Evolutionary conservation across 2,797 vertebrate genomes (phyloP).

Genomic region (Sphenopsis melanotis): DNA sequence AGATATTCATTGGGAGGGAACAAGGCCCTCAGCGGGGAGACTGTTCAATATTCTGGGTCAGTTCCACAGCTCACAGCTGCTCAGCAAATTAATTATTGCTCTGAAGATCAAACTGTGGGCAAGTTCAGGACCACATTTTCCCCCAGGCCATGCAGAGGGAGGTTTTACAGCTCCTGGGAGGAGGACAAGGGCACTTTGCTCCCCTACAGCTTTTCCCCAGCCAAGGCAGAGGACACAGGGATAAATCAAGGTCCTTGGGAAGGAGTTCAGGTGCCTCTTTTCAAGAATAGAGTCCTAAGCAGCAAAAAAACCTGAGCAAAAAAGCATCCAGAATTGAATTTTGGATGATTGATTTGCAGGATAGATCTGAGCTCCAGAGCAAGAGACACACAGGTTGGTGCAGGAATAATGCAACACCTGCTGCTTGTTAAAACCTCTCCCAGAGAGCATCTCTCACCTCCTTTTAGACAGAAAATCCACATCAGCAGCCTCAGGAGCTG

Average conservation of each 20-base stretch:
- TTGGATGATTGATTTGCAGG: background rate
- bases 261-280: background rate
- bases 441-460: background rate
- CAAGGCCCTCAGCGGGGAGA: background rate
- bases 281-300: background rate
- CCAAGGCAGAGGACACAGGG: no score
- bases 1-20: background rate
- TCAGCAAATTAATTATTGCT: background rate
- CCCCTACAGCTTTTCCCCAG: background rate
- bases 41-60: background rate
- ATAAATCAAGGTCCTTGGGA: accelerated
- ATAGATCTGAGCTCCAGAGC: background rate
- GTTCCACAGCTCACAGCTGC: background rate
- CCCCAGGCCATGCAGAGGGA: background rate
- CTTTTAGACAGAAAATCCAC: background rate
- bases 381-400: accelerated
- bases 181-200: background rate
- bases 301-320: background rate
- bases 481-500: accelerated
- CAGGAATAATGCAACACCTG: background rate
- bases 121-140: background rate
- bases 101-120: background rate
- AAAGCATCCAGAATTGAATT: background rate
- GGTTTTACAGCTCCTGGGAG: background rate
- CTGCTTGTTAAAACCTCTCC: background rate